A percentile compares a stretch with the other conserved stretches of the same genome.
Conservation (phyloP, 1,140 invertebrate species). For the Eumaeus atala region DNA sequence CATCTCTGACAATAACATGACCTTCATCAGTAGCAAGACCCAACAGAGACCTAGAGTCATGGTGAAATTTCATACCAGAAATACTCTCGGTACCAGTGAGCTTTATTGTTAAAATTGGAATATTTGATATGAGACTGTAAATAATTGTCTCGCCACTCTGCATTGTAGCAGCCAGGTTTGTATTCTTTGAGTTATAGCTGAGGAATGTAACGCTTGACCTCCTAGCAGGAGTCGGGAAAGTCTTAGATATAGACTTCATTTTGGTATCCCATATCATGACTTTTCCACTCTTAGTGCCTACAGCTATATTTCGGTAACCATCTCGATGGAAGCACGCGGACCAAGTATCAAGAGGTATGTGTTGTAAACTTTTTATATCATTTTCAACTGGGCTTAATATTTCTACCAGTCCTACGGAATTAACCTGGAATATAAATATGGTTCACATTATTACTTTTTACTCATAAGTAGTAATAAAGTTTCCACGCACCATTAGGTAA, state of each 20-base stretch:
- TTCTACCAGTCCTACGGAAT: conserved; percentile 56
- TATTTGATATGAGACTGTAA: conserved; percentile 63
- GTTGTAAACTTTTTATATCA: conserved; percentile 60
- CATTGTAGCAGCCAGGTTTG: conserved; percentile 59
- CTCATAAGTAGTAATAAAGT: not conserved
- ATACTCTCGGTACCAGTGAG: conserved; percentile 59
- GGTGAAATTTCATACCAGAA: conserved; percentile 67
- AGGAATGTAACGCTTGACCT: conserved; percentile 54
- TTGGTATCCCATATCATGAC: conserved; percentile 71
- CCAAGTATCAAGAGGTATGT: conserved; percentile 61
- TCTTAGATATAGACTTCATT: conserved; percentile 60
- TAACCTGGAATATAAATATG: conserved; percentile 58
- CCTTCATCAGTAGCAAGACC: conserved; percentile 69
- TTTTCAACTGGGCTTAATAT: conserved; percentile 61
- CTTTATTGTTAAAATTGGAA: conserved; percentile 58
- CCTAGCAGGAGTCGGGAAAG: conserved; percentile 51
- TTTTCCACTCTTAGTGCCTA: conserved; percentile 63
- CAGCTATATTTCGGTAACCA: conserved; percentile 58
- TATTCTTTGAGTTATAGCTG: conserved; percentile 71
- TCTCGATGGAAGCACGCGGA: conserved; percentile 64
- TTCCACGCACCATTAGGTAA: not conserved
- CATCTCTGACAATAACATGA: conserved; percentile 60
- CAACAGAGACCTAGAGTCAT: conserved; percentile 57
- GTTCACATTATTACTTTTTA: too few relatives aligned
- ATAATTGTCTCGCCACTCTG: conserved; percentile 67